phyloP scores from a whole-genome alignment of 2,113 vertebrate genomes.

The Ramphastos sulfuratus region DNA sequence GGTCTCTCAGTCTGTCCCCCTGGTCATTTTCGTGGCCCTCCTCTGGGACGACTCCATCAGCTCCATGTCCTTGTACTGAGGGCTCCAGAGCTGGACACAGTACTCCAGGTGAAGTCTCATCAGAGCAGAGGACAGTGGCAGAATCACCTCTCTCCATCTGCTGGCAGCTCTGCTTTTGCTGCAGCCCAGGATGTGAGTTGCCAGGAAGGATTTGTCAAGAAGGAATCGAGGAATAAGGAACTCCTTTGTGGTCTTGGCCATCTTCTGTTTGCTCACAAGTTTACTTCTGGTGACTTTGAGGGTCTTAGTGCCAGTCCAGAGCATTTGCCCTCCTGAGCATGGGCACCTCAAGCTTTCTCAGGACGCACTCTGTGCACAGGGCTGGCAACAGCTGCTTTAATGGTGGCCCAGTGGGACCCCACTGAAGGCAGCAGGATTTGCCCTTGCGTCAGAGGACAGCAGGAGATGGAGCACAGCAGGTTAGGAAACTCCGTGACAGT shows the following conservation, averaged over 20 bases:
- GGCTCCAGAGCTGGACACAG: no score
- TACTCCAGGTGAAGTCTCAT: no score
- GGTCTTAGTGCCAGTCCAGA: background rate
- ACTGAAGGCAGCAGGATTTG: background rate
- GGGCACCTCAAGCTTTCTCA: background rate
- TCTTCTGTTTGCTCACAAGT: background rate
- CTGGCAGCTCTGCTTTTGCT: no score
- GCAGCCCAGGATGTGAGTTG: no score
- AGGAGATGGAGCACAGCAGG: no score
- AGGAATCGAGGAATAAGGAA: background rate
- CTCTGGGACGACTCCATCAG: no score
- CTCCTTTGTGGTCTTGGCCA: background rate
- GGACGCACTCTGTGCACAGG: background rate
- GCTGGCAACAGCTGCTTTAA: background rate
- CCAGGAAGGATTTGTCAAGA: background rate
- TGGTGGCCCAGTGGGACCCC: background rate
- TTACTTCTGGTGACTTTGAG: background rate
- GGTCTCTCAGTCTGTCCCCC: no score
- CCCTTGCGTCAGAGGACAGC: background rate
- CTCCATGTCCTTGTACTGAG: no score
- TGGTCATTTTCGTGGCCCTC: no score
- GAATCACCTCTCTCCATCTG: no score
- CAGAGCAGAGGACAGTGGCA: no score
- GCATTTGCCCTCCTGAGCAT: background rate
- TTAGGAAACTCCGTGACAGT: background rate